Evolutionary conservation across 2,888 invertebrate genomes (phyloP).

Genomic region (Sinelater perroti): DNA sequence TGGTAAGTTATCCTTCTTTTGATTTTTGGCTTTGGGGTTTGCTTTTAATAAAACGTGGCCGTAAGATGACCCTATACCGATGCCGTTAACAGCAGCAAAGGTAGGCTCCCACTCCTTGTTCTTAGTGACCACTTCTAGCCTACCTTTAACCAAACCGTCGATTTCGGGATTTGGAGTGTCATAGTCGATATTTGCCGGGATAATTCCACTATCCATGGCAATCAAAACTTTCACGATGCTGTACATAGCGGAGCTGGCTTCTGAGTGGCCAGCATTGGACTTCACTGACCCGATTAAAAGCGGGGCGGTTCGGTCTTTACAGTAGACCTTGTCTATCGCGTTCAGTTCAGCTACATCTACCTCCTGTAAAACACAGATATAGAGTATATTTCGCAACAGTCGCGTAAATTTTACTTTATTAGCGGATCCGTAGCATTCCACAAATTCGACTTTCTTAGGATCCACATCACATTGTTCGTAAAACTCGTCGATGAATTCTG

Average conservation of each 20-base stretch:
- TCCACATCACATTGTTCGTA: conserved; percentile 63
- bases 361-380: conserved; percentile 42
- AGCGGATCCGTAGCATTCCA: conserved; percentile 58
- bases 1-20: conserved; percentile 66
- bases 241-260: conserved; percentile 88
- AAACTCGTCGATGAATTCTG: conserved; percentile 64
- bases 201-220: conserved; percentile 87
- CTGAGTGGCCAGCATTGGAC: conserved; percentile 97
- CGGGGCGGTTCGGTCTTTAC: conserved; percentile 79
- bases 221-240: conserved; percentile 89
- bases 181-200: conserved; percentile 93
- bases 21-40: conserved; percentile 69
- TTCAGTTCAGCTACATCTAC: conserved; percentile 81
- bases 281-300: conserved; percentile 94
- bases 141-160: conserved; percentile 84
- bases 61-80: conserved; percentile 97
- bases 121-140: conserved; percentile 77
- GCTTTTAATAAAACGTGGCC: conserved; percentile 88
- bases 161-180: conserved; percentile 89
- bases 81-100: conserved; percentile 90
- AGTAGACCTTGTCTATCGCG: conserved; percentile 89
- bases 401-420: conserved; percentile 49
- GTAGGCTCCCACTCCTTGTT: conserved; percentile 87
- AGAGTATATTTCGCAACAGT: background rate
- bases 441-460: conserved; percentile 56